Percentiles rank a stretch among this genome's conserved stretches.
Conservation (phyloP, 2,113 vertebrate species). For the Falcunculus frontatus region DNA sequence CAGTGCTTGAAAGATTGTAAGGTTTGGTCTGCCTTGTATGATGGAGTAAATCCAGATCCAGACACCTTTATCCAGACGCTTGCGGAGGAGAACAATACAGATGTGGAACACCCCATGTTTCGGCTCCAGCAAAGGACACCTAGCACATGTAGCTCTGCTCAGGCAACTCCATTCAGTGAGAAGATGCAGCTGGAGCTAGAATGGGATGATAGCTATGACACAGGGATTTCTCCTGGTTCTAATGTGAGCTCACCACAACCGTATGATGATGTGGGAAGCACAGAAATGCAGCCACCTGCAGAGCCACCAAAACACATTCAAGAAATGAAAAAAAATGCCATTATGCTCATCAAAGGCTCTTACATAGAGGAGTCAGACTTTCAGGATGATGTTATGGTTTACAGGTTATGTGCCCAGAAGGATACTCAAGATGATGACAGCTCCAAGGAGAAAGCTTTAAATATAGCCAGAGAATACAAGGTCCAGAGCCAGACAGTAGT, state of each 20-base stretch:
- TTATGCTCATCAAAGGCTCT: slow-evolving; percentile 87
- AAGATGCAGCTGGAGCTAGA: slow-evolving; percentile 84
- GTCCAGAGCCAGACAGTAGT: neutral
- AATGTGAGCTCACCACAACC: slow-evolving; percentile 48
- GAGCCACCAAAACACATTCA: slow-evolving; percentile 90
- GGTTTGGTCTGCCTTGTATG: slow-evolving; percentile 91
- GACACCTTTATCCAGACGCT: slow-evolving; percentile 77
- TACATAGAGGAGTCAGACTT: slow-evolving; percentile 96
- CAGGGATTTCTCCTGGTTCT: slow-evolving; percentile 74
- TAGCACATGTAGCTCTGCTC: neutral
- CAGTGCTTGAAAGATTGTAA: slow-evolving; percentile 83
- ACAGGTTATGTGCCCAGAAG: slow-evolving; percentile 88
- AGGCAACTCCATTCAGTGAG: slow-evolving; percentile 32
- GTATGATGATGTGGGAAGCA: neutral
- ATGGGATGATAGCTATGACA: slow-evolving; percentile 96
- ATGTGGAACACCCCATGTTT: slow-evolving; percentile 3
- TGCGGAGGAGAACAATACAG: slow-evolving; percentile 66
- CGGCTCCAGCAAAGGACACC: slow-evolving; percentile 13
- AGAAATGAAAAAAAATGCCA: slow-evolving; percentile 89
- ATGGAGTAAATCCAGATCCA: slow-evolving; percentile 85
- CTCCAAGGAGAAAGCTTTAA: neutral
- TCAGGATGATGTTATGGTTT: slow-evolving; percentile 93
- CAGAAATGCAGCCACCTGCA: slow-evolving; percentile 5
- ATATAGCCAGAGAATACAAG: neutral
- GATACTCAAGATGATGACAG: slow-evolving; percentile 68